Base-by-base conservation (phyloP, 1,140 invertebrate genomes). In the Harlomillsia oculata region DNA sequence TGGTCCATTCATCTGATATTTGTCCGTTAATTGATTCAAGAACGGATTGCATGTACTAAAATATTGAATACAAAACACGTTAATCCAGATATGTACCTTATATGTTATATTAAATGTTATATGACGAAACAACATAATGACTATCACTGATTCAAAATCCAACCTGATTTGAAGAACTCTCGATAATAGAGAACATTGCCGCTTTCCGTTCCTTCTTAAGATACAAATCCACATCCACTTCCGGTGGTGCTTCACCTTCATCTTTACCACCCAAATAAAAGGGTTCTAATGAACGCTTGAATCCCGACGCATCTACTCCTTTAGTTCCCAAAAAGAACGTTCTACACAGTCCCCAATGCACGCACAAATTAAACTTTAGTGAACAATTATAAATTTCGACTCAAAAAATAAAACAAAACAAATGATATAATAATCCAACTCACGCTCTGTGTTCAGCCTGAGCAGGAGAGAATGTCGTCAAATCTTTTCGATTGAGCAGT, bases 271-370 rank as follows among this genome's bases (percentile, higher is more conserved):
- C 20, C 18, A 57, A 18, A 70, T 84, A 93, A 1, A 97, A 74
- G 2, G 83, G 82, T 72, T 92, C 90, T 16, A 97, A 74, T 69
- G 92, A 91, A 66, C 93, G 87, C 5, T 86, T 83, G 52, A 96
- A 84, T 73, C 86, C 85, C n/a, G 89, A 87, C 21, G 96, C 72
- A 73, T 95, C 91, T 65, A 94, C 84, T 5, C 93, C 93, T 75
- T 87, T 85, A 0, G 89, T 87, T 13, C 91, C 92, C 51, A 97
- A 75, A 29, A 97, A 72, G n/a, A 96, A 79, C 65, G 94, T 87
- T 0, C 89, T 93, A n/a, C 16, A 59, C 5, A 36, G 6, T 13
- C 13, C 20, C 8, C 5, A 34, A 56, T 23, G 4, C 40, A 13
- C 36, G n/a, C n/a, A n/a, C n/a, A 45, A 6, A 44, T 25, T 16